Evolutionary conservation across 2,888 invertebrate genomes (phyloP), one percentile per base, ranked within the genome.

Genomic region (Macrophya alboannulata): DNA sequence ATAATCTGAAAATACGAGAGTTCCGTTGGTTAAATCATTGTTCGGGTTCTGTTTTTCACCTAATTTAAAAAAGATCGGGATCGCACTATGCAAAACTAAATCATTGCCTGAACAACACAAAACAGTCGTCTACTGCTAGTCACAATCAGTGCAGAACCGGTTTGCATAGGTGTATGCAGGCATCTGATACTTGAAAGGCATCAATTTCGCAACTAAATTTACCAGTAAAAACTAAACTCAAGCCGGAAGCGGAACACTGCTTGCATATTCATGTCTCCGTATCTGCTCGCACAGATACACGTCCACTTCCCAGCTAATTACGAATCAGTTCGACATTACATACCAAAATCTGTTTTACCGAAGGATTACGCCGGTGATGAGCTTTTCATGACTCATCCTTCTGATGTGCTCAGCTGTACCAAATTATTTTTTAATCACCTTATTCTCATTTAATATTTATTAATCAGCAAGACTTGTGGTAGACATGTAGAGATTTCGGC

Each of bases 311-410:
- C 31, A 15, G 15, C 12, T 31, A 31, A 31, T 65, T 65, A 85
- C 88, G 89, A 84, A 90, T 65, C 31, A 65, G 5, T 65, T 65
- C 31, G 10, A 12, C 65, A 31, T 21, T 25, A 31, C 31, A 43
- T 0, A 72, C 72, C 72, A n/a, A 71, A 37, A 15, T 72, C 72
- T n/a, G 45, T 72, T 17, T 21, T 45, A 43, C 72, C 45, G 9
- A 72, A 43, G 21, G 43, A 72, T 88, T 96, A 95, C 93, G 95
- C 96, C 4, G 96, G 96, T 0, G 92, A 94, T 17, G 94, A 94
- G 71, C 94, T 94, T 21, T 93, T 95, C 21, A 72, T 72, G 21
- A 45, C 40, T 43, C 43, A 45, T 71, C 1, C 25, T 40, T 37
- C 15, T 40, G 71, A 31, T 71, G 71, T n/a, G 6, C 25, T 40